Evolutionary conservation across 2,113 vertebrate species (phyloP), one percentile per base, ranked within the genome.

Genomic region (Macaca nemestrina): DNA sequence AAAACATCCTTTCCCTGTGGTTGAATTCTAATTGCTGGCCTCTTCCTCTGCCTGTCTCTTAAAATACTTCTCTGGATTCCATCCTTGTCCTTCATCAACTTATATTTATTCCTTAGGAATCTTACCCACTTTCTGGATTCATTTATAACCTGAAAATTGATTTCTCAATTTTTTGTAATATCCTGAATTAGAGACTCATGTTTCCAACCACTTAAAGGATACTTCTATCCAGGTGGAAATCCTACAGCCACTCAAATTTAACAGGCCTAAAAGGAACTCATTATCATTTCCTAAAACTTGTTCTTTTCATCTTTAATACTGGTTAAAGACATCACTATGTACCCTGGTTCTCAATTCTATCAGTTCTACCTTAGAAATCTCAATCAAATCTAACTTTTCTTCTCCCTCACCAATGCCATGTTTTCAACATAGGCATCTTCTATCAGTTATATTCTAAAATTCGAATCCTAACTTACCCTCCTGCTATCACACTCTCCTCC

Each of bases 81-180:
- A 67, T 25, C 10, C 57, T 92, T 72, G n/a, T 12, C 85, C 45
- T 27, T 79, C 40, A 13, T 94, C 78, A 35, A 64, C 75, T 82
- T 90, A 86, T 48, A 92, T 48, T 35, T 48, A 76, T 27, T 38
- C 68, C n/a, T 95, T 50, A 79, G 32, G n/a, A 87, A 84, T 30
- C 18, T 86, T 70, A 64, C 0, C 25, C 10, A 90, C 52, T 87
- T 92, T 90, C 22, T 32, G 25, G 45, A 70, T 72, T 84, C 67
- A 86, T 38, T 85, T 75, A 12, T 18, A 67, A 93, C 27, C 50
- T 72, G 9, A 27, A 95, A 72, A 93, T 23, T 43, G 61, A 88
- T 80, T 87, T 88, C 52, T 96, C 59, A 43, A 35, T 91, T 93
- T 85, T 80, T 72, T 55, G 13, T 90, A 93, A 76, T 35, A 52